These are phyloP conservation scores for Meloidogyne chitwoodi DNA, from an alignment of 1,140 invertebrate species.

Conservation along the genomic window DNA sequence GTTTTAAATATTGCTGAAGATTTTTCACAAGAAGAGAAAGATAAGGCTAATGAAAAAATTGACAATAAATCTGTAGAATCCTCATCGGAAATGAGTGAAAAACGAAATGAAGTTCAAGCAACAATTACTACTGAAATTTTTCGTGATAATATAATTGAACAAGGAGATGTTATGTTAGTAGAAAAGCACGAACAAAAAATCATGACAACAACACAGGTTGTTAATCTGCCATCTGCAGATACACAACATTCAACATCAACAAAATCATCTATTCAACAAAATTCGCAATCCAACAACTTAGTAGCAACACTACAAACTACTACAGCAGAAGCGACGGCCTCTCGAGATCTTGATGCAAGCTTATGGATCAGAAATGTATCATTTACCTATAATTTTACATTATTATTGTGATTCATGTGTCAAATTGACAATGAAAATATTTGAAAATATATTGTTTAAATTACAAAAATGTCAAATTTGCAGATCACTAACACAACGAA, in stretches of 20 bases:
- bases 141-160: not conserved
- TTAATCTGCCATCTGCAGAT: not conserved
- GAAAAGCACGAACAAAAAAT: not conserved
- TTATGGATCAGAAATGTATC: conserved; percentile 29
- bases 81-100: not conserved
- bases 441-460: not conserved
- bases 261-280: not conserved
- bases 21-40: not conserved
- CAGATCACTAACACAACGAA: conserved; percentile 39
- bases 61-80: not conserved
- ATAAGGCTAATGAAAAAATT: not conserved
- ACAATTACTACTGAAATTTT: not conserved
- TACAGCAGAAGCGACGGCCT: not conserved
- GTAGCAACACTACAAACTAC: not conserved
- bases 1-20: not conserved
- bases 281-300: not conserved
- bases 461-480: not conserved
- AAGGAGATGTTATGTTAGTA: not conserved
- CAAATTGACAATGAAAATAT: too few relatives aligned
- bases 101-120: not conserved
- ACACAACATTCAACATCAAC: not conserved
- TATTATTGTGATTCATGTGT: too few relatives aligned
- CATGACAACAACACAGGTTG: not conserved
- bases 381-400: not conserved
- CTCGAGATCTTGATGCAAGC: conserved; percentile 10